Evolutionary conservation across 1,140 invertebrate species (phyloP).

Genomic region (Drosophila azteca): DNA sequence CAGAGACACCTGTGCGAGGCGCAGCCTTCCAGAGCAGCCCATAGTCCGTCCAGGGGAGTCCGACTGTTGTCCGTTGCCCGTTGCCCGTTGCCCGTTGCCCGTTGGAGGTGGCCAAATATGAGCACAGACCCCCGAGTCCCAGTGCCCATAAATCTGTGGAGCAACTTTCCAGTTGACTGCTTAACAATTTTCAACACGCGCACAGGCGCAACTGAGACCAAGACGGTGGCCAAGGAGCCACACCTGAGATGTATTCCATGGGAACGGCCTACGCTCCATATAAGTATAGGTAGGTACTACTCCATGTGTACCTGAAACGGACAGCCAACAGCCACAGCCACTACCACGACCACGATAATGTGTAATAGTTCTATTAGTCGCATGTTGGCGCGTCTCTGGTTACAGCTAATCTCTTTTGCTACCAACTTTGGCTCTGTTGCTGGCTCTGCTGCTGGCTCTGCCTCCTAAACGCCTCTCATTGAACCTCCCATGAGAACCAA

Average conservation of each 20-base stretch:
- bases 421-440: constrained; percentile 62
- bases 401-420: constrained; percentile 72
- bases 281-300: neutral
- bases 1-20: constrained; percentile 65
- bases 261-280: constrained; percentile 66
- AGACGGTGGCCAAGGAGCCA: constrained; percentile 29
- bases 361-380: constrained; percentile 80
- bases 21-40: neutral
- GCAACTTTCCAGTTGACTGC: constrained; percentile 68
- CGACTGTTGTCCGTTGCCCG: neutral
- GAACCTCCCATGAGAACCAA: constrained; percentile 64
- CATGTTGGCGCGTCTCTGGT: constrained; percentile 71
- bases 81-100: no score
- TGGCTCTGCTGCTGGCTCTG: neutral
- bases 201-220: constrained; percentile 53
- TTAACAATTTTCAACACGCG: constrained; percentile 63
- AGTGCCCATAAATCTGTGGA: constrained; percentile 66
- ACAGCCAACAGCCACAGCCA: no score
- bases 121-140: constrained; percentile 18
- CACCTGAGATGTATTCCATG: constrained; percentile 50
- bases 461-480: neutral
- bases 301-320: no score
- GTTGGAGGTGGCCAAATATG: constrained; percentile 46
- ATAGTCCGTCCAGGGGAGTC: constrained; percentile 3
- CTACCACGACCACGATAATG: constrained; percentile 56